phyloP scores from a whole-genome alignment of 2,888 invertebrate species.

The Tetragonisca angustula region DNA sequence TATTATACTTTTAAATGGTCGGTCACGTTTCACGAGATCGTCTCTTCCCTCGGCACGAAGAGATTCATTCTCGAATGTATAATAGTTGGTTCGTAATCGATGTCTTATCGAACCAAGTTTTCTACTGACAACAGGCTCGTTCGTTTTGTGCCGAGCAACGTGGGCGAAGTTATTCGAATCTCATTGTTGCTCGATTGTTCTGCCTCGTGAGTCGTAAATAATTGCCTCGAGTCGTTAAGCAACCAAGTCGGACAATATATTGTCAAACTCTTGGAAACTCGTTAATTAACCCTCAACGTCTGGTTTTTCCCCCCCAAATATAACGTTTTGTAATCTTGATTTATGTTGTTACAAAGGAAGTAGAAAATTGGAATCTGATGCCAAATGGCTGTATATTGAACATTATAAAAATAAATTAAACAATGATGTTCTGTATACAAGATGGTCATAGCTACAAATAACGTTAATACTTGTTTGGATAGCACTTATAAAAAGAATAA shows the following conservation, averaged over 20 bases:
- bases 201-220: slow-evolving; percentile 33
- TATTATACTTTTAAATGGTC: slow-evolving; percentile 25
- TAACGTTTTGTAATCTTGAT: background rate
- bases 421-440: too few species aligned
- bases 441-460: background rate
- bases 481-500: background rate
- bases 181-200: slow-evolving; percentile 37
- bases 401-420: background rate
- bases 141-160: slow-evolving; percentile 22
- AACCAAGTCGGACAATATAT: slow-evolving; percentile 4
- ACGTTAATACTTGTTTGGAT: background rate
- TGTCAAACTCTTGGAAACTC: slow-evolving; percentile 11
- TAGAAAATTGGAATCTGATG: background rate
- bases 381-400: background rate
- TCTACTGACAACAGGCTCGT: slow-evolving; percentile 22
- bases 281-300: background rate
- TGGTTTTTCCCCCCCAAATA: background rate
- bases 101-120: slow-evolving; percentile 10
- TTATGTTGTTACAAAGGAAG: background rate
- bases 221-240: slow-evolving; percentile 33
- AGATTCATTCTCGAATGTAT: slow-evolving; percentile 7
- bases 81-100: slow-evolving; percentile 25
- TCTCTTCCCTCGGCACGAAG: background rate
- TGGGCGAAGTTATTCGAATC: slow-evolving; percentile 32
- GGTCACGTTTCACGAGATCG: background rate